Base-by-base conservation (phyloP, 2,888 invertebrate genomes). In the Odontomyia ornata region DNA sequence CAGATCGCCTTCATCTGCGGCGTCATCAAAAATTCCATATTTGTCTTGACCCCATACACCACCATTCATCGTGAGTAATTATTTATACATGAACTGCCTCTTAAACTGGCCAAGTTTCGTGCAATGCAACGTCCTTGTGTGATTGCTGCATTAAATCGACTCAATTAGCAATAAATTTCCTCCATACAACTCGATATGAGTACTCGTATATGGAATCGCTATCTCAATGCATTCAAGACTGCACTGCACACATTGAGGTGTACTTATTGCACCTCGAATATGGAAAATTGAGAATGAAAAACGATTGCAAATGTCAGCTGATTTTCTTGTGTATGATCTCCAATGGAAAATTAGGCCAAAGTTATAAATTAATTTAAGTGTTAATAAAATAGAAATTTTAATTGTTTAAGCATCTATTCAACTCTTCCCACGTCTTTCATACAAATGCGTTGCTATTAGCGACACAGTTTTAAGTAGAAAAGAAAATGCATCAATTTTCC, bases 151-250 rank as follows among this genome's bases (percentile, higher is more conserved):
- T 65, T 9, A 27, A 69, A 46, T 47, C 69, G 25, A n/a, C 7
- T 36, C 69, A 47, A 69, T 69, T 15, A 46, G 21, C 69, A 46
- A 69, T 69, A 69, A 69, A 47, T 69, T 30, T 69, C 27, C 18
- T 3, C 36, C 36, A 36, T 36, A 3, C 36, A 3, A 3, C 5
- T 36, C 36, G 36, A 0, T 13, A 13, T 15, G 15, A n/a, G 52
- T 15, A 52, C 11, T 23, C 64, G n/a, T 36, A 65, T 65, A 65
- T 25, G 65, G 65, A 15, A 18, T 15, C 36, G 60, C 23, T 60
- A 23, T 13, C n/a, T 23, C 5, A 27, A 11, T 47, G 25, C 25
- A 69, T 5, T 69, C 13, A 15, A 36, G 13, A 9, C 43, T 36
- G 67, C 69, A 69, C 36, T 36, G 36, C 36, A 36, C 36, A 36